Conservation (phyloP, 2,797 vertebrate species). For the Notoglanidium macrostoma region DNA sequence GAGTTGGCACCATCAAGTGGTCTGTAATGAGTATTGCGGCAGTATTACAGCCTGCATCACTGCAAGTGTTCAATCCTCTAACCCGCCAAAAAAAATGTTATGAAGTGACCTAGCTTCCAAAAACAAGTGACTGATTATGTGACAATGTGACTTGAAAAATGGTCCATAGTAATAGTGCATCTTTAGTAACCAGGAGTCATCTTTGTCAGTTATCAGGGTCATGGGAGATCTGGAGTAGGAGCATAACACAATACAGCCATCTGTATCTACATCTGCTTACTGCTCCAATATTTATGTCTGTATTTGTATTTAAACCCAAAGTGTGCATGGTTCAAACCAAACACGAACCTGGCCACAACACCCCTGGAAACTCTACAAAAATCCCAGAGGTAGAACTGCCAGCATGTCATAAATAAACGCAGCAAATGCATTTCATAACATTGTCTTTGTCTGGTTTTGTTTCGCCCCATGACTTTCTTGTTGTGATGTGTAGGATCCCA, state of each 20-base stretch:
- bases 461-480: too few relatives aligned
- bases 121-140: background rate
- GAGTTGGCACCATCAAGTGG: constrained; percentile 74
- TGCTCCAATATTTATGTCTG: background rate
- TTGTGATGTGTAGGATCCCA: background rate
- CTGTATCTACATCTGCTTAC: background rate
- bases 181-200: background rate
- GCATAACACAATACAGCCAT: background rate
- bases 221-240: background rate
- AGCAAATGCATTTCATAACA: background rate
- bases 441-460: background rate
- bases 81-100: background rate
- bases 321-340: background rate
- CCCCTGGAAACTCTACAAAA: too few relatives aligned
- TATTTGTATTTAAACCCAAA: background rate
- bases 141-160: background rate
- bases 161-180: background rate
- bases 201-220: background rate
- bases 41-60: constrained; percentile 20
- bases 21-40: constrained; percentile 24
- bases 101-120: background rate
- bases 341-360: background rate
- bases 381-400: background rate
- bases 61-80: background rate
- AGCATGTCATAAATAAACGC: background rate